These are phyloP conservation scores for Anorthoa munda DNA, from an alignment of 2,888 invertebrate species.

Conservation along the genomic window DNA sequence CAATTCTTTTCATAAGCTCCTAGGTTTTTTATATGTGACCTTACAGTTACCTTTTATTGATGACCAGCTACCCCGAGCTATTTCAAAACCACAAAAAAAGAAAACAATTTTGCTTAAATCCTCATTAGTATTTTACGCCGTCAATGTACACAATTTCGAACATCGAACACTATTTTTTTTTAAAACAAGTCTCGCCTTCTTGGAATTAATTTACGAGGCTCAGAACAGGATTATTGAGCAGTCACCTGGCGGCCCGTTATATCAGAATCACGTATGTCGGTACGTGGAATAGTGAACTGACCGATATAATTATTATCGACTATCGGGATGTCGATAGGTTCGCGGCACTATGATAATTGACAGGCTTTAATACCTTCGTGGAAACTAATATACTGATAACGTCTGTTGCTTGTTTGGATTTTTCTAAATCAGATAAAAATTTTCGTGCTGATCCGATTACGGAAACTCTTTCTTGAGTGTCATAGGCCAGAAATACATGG, in stretches of 20 bases:
- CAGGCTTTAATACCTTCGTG: background rate
- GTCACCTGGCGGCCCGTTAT: slow-evolving; percentile 58
- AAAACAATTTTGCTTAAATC: background rate
- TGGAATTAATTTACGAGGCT: slow-evolving; percentile 48
- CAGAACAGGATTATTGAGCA: slow-evolving; percentile 62
- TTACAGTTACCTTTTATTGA: background rate
- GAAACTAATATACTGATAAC: background rate
- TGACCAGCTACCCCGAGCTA: too few species aligned
- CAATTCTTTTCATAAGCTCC: too few species aligned
- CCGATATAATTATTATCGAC: slow-evolving; percentile 48
- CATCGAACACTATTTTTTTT: slow-evolving; percentile 40
- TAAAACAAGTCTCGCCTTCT: slow-evolving; percentile 38
- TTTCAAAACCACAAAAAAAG: too few species aligned
- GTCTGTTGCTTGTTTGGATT: too few species aligned
- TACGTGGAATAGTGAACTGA: slow-evolving; percentile 6
- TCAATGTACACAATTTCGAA: slow-evolving; percentile 13
- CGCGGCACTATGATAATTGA: slow-evolving; percentile 25
- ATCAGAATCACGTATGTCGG: slow-evolving; percentile 38
- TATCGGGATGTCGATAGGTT: slow-evolving; percentile 11
- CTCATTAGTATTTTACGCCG: slow-evolving; percentile 19
- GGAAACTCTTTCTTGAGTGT: too few species aligned
- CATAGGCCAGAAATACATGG: too few species aligned
- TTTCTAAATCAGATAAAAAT: too few species aligned
- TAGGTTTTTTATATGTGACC: background rate
- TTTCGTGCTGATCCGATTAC: too few species aligned